Conservation (phyloP, 2,888 invertebrate species). For the Microplitis manilae region DNA sequence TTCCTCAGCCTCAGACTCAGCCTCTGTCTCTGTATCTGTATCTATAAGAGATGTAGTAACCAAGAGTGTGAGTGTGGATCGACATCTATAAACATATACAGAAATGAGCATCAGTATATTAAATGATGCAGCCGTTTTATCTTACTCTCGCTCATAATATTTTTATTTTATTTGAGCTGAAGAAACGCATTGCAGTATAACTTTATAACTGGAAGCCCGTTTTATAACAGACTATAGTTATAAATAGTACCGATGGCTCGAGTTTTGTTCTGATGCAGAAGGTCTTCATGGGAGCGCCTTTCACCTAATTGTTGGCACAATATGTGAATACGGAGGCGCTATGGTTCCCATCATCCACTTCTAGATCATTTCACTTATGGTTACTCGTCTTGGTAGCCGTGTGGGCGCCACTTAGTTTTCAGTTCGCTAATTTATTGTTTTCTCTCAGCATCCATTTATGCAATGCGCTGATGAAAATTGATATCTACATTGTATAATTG, state of each 20-base stretch:
- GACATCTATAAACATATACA: constrained; percentile 34
- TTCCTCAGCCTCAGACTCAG: constrained; percentile 37
- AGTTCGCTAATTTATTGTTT: background rate
- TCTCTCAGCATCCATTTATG: background rate
- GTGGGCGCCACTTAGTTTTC: background rate
- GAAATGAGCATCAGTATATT: constrained; percentile 58
- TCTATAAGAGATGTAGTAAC: constrained; percentile 40
- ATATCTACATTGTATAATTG: too few relatives aligned
- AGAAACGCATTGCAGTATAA: constrained; percentile 9
- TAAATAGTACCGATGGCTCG: constrained; percentile 4
- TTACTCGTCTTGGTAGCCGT: background rate
- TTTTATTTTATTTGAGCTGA: background rate
- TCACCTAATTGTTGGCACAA: constrained; percentile 72
- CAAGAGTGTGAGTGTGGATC: constrained; percentile 38
- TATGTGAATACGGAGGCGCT: constrained; percentile 70
- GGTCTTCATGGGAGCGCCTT: constrained; percentile 68
- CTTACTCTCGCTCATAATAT: background rate
- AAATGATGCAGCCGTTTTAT: constrained; percentile 59
- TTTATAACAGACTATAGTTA: constrained; percentile 2
- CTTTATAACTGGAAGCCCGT: constrained; percentile 1
- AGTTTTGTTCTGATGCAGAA: background rate
- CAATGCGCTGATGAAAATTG: too few relatives aligned
- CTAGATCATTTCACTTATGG: constrained; percentile 7
- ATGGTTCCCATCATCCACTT: constrained; percentile 67
- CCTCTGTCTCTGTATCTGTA: too few relatives aligned